These are phyloP conservation scores for Helobdella robusta DNA, from an alignment of 2,888 invertebrate genomes.

Conservation along the genomic window DNA sequence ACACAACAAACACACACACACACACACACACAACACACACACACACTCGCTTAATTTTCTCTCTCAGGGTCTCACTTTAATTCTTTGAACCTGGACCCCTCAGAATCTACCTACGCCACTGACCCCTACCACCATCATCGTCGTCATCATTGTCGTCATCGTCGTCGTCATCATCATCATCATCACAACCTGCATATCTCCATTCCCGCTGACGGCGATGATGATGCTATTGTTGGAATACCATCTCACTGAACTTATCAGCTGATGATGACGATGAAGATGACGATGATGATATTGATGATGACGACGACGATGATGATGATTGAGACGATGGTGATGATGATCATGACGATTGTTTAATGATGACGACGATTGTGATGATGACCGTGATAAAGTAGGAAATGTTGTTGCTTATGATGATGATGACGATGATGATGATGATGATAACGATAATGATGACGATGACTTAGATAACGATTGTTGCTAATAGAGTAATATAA, in stretches of 20 bases:
- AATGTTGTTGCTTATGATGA: conserved; percentile 1
- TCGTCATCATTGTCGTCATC: too few species aligned
- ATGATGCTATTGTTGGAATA: neutral
- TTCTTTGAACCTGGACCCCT: too few species aligned
- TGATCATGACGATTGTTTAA: neutral
- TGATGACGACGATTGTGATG: conserved; percentile 11
- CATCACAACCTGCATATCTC: neutral
- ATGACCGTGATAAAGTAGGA: conserved; percentile 5
- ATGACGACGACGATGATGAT: conserved; percentile 13
- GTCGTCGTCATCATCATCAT: conserved; percentile 6
- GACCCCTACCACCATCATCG: neutral
- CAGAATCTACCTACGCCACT: too few species aligned
- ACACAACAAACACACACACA: too few species aligned
- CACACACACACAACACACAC: too few species aligned
- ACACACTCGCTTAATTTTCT: too few species aligned
- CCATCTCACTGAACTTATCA: neutral
- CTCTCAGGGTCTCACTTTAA: too few species aligned
- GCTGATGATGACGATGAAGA: neutral
- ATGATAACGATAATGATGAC: conserved; percentile 10
- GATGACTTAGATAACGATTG: conserved; percentile 10
- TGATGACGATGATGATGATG: neutral
- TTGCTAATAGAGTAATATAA: too few species aligned
- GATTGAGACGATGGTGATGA: conserved; percentile 5
- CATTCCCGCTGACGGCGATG: neutral
- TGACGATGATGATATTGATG: neutral